Evolutionary conservation across 2,888 invertebrate species (phyloP).

Genomic region (Mystacides longicornis): DNA sequence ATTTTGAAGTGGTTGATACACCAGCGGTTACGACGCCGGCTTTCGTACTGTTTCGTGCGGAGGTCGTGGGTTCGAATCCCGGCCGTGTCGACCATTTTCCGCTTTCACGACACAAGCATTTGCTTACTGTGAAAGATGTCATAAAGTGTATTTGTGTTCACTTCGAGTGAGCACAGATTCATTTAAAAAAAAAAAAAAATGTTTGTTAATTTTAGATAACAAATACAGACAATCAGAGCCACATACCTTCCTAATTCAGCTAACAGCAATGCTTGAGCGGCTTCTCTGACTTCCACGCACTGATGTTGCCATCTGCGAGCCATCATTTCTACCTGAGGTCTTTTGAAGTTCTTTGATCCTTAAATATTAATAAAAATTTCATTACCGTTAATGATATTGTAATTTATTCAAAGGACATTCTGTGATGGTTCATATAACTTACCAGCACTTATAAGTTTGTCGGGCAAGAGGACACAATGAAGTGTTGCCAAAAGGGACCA

Average conservation of each 20-base stretch:
- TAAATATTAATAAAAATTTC: constrained; percentile 29
- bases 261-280: constrained; percentile 88
- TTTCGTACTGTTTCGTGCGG: too few species aligned
- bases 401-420: not conserved
- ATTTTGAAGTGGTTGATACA: too few species aligned
- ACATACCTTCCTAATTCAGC: constrained; percentile 81
- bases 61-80: too few species aligned
- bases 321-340: constrained; percentile 96
- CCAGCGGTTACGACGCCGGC: too few species aligned
- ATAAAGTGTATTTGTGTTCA: too few species aligned
- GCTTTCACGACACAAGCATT: too few species aligned
- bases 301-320: constrained; percentile 98
- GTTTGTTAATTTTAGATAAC: too few species aligned
- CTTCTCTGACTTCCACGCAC: constrained; percentile 94
- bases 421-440: not conserved
- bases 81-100: too few species aligned
- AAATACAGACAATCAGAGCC: too few species aligned
- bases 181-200: too few species aligned
- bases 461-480: constrained; percentile 92
- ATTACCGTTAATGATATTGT: not conserved
- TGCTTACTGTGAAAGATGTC: too few species aligned
- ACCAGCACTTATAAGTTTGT: constrained; percentile 68
- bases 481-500: constrained; percentile 95
- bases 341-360: constrained; percentile 74
- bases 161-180: too few species aligned